Conservation (phyloP, 2,113 vertebrate genomes). For the Dunckerocampus dactyliophorus region DNA sequence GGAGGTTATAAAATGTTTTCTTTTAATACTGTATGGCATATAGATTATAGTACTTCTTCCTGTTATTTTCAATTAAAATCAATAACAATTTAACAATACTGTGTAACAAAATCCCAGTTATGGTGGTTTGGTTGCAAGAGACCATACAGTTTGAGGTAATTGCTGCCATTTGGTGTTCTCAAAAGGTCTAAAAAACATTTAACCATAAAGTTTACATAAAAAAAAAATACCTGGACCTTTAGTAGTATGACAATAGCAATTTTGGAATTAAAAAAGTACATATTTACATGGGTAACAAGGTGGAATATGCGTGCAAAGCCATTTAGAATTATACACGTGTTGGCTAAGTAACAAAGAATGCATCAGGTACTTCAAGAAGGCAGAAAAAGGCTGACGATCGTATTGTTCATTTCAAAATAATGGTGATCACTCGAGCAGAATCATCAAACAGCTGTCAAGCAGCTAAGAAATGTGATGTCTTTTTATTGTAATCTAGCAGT, state of each 20-base stretch:
- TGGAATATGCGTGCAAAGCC: neutral
- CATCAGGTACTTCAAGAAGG: slow-evolving; percentile 4
- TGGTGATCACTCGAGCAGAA: no score
- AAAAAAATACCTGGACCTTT: neutral
- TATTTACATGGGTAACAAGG: neutral
- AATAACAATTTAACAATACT: neutral
- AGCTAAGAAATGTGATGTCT: no score
- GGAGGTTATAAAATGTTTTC: neutral
- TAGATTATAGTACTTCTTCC: no score
- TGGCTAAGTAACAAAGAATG: slow-evolving; percentile 4
- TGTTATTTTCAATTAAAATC: no score
- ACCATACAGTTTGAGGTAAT: neutral
- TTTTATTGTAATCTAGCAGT: no score
- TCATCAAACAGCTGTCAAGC: no score
- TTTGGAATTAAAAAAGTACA: neutral
- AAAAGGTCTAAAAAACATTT: neutral
- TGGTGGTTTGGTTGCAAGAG: no score
- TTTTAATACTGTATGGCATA: no score
- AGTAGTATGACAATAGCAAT: no score
- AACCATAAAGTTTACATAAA: neutral
- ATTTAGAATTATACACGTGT: neutral
- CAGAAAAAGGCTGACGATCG: neutral
- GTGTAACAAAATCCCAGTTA: neutral
- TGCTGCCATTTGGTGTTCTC: neutral
- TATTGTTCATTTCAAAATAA: no score